Conservation (phyloP, 1,140 invertebrate genomes). For the Drosophila bipectinata region DNA sequence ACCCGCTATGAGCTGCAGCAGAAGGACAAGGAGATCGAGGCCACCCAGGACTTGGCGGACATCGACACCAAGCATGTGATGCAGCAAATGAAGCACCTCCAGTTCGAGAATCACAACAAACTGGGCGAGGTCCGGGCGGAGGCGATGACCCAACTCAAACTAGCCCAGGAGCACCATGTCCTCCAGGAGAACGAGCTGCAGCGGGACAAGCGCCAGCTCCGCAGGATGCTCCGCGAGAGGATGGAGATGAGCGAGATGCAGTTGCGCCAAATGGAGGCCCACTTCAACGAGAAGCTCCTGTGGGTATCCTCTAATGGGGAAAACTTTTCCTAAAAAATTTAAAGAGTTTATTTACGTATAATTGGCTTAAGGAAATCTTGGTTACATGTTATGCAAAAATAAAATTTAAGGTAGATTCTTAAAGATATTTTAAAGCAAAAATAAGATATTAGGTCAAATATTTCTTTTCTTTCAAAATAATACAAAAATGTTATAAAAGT, state of each 20-base stretch:
- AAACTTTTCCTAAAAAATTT: neutral
- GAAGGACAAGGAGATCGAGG: slow-evolving; percentile 95
- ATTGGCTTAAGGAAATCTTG: no score
- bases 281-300: slow-evolving; percentile 87
- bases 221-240: slow-evolving; percentile 90
- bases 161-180: slow-evolving; percentile 89
- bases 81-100: slow-evolving; percentile 96
- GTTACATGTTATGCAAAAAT: no score
- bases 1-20: slow-evolving; percentile 85
- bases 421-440: no score
- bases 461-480: no score
- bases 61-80: slow-evolving; percentile 94
- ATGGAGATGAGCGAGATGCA: slow-evolving; percentile 84
- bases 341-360: neutral
- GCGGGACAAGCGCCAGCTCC: slow-evolving; percentile 91
- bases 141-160: slow-evolving; percentile 90
- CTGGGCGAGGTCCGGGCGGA: slow-evolving; percentile 86
- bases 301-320: slow-evolving; percentile 37
- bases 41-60: slow-evolving; percentile 93
- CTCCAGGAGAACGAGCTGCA: slow-evolving; percentile 91
- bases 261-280: slow-evolving; percentile 74
- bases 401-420: no score
- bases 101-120: slow-evolving; percentile 94
- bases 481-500: no score
- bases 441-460: no score